Percentiles rank a stretch among this genome's conserved stretches.
Conservation (phyloP, 2,113 vertebrate species). For the Todiramphus chloris region DNA sequence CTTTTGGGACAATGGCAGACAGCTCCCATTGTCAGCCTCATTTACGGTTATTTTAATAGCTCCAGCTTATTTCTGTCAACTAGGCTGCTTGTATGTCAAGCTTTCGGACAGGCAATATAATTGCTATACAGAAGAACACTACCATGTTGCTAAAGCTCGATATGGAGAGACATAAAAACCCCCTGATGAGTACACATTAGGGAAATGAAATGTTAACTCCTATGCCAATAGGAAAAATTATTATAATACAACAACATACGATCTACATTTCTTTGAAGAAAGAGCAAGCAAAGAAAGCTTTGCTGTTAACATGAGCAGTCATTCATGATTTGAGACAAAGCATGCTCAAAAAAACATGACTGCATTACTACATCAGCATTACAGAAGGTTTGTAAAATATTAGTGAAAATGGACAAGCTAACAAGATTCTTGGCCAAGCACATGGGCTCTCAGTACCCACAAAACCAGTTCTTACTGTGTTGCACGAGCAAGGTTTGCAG, state of each 20-base stretch:
- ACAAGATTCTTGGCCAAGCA: not conserved
- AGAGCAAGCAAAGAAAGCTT: not conserved
- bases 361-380: not conserved
- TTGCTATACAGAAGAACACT: slow-evolving; percentile 47
- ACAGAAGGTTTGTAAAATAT: not conserved
- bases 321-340: not conserved
- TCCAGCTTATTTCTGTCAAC: slow-evolving; percentile 68
- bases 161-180: slow-evolving; percentile 6
- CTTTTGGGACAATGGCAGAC: slow-evolving; percentile 79
- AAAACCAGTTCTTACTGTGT: not conserved
- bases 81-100: slow-evolving; percentile 42
- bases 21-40: slow-evolving; percentile 77
- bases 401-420: not conserved
- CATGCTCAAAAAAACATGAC: not conserved
- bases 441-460: accelerated
- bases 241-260: not conserved
- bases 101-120: slow-evolving; percentile 36
- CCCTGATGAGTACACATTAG: slow-evolving; percentile 26
- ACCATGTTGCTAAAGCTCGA: not conserved
- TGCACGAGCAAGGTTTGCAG: not conserved
- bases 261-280: not conserved
- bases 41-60: slow-evolving; percentile 78
- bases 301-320: not conserved
- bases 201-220: slow-evolving; percentile 33
- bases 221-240: slow-evolving; percentile 19